phyloP scores from a whole-genome alignment of 2,888 invertebrate genomes.

The Dasypolia templi region DNA sequence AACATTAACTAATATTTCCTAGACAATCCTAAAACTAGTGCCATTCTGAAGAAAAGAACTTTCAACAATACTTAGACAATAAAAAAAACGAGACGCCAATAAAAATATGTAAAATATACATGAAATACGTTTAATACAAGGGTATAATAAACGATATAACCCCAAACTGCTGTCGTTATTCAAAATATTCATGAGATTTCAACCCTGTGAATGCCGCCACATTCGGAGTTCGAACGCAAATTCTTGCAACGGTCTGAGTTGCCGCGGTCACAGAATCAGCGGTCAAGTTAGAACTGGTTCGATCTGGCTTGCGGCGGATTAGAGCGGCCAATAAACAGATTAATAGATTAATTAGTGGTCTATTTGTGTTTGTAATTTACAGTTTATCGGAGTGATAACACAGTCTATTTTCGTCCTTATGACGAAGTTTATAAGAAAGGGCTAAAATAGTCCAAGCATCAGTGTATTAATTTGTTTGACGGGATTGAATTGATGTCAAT shows the following conservation, averaged over 20 bases:
- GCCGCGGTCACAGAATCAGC: too few species aligned
- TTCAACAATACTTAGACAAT: conserved; percentile 25
- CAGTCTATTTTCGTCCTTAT: conserved; percentile 9
- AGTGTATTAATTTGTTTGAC: conserved; percentile 10
- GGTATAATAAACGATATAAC: conserved; percentile 50
- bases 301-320: conserved; percentile 49
- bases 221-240: conserved; percentile 49
- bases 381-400: conserved; percentile 2
- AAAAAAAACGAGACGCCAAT: conserved; percentile 22
- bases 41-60: conserved; percentile 18
- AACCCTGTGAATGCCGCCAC: conserved; percentile 51
- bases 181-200: conserved; percentile 68
- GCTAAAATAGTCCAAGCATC: conserved; percentile 15
- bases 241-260: conserved; percentile 49
- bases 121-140: conserved; percentile 22
- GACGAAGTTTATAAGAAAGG: not conserved
- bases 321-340: conserved; percentile 47
- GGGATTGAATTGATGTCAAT: conserved; percentile 10
- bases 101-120: conserved; percentile 54
- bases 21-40: not conserved
- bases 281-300: conserved; percentile 43
- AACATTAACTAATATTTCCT: not conserved
- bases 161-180: conserved; percentile 59
- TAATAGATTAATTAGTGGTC: conserved; percentile 32
- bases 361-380: conserved; percentile 33